Percentiles rank a stretch among this genome's conserved stretches.
Conservation (phyloP, 2,113 vertebrate species). For the Galeopterus variegatus region DNA sequence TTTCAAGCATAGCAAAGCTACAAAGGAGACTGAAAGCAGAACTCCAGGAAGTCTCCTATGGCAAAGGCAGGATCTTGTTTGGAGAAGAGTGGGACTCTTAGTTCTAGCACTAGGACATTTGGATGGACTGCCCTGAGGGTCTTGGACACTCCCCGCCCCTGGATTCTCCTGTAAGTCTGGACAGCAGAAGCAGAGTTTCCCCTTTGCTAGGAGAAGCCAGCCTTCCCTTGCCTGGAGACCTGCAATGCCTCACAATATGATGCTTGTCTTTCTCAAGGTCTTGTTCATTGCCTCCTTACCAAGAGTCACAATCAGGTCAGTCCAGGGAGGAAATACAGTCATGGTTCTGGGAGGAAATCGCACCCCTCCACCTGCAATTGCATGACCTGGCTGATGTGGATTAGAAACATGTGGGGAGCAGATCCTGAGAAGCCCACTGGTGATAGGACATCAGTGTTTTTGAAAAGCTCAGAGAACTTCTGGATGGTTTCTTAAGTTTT, state of each 20-base stretch:
- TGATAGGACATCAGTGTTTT: not conserved
- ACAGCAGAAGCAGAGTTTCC: not conserved
- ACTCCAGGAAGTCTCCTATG: not conserved
- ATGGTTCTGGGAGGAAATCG: not conserved
- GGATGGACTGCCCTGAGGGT: not conserved
- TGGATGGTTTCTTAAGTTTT: not conserved
- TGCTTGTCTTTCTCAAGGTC: not conserved
- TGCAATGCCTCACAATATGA: not conserved
- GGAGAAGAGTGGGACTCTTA: not conserved
- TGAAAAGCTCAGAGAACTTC: not conserved
- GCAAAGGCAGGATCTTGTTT: not conserved
- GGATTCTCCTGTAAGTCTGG: not conserved
- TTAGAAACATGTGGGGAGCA: not conserved
- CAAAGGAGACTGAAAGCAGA: not conserved
- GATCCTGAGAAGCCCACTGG: not conserved
- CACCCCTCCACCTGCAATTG: too few relatives aligned
- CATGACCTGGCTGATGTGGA: not conserved
- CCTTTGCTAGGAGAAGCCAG: not conserved
- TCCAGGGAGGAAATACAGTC: not conserved
- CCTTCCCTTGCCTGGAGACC: not conserved
- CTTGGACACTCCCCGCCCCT: not conserved
- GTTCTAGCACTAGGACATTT: not conserved
- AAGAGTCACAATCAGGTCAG: not conserved
- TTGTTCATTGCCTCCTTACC: not conserved
- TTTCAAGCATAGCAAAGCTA: not conserved